Base-by-base conservation (phyloP, 92 coral and sea anemone genomes). In the Porites lobata region DNA sequence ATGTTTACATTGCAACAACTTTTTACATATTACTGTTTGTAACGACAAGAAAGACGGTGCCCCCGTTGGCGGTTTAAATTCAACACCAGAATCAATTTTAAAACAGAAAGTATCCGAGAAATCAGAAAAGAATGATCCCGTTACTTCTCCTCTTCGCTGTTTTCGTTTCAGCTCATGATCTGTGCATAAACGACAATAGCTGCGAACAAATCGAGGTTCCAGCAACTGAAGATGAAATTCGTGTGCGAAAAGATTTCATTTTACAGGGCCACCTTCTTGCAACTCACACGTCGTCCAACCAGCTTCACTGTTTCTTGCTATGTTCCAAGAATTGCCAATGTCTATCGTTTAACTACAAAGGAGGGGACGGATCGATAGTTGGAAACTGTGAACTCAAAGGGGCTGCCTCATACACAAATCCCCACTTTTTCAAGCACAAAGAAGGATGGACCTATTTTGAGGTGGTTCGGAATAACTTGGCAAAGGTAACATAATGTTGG, bases 301-400 rank as follows among this genome's bases (percentile, higher is more conserved):
- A 75, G 14, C 20, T 57, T 15, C 52, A 72, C 26, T 89, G 92
- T 50, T 89, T 89, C 54, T 56, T 69, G 19, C 69, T n/a, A 58
- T 83, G 92, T 50, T 22, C 74, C 4, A 56, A 83, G 9, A 76
- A 83, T 52, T 89, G 92, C 29, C 77, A 65, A 51, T 89, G 92
- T 62, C 6, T 89, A 10, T 76, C 92, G 43, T 76, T 83, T 50
- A 89, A 89, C 78, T 83, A 66, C 51, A 59, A 73, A 14, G 11
- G 59, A 19, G 26, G 59, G 6, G 65, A 75, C 11, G 61, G 79
- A 56, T 15, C 13, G 1, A 20, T 9, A 7, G 18, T 63, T n/a
- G 18, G 54, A 63, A 89, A 59, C 76, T 77, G 88, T 7, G 75
- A 89, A 69, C 83, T 89, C 1, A 82, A 77, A 67, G 79, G 68